A percentile compares a stretch with the other conserved stretches of the same genome.
Evolutionary conservation across 2,797 vertebrate species (phyloP).

Genomic region (Xenops minutus): DNA sequence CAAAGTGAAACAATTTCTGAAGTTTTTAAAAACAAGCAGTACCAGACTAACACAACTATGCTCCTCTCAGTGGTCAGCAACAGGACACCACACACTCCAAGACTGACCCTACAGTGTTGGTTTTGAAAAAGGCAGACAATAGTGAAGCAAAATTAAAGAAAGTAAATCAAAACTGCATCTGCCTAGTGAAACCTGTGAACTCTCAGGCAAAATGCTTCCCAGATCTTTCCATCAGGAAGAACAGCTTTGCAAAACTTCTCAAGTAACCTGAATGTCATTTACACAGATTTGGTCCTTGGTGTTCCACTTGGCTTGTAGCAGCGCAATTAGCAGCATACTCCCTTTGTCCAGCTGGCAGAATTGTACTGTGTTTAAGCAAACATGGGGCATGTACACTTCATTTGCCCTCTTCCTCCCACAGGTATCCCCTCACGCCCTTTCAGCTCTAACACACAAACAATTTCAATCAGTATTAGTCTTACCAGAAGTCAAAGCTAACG

Average conservation of each 20-base stretch:
- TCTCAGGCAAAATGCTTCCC: neutral
- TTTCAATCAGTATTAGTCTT: neutral
- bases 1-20: neutral
- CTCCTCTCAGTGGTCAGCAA: neutral
- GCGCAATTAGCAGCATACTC: neutral
- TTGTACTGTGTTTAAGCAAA: conserved; percentile 11
- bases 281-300: neutral
- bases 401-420: conserved; percentile 13
- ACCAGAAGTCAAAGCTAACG: neutral
- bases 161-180: neutral
- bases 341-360: conserved; percentile 12
- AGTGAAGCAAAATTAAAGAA: neutral
- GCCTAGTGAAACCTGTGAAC: neutral
- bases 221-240: neutral
- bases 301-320: neutral
- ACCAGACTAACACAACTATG: neutral
- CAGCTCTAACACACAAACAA: neutral
- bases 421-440: neutral
- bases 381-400: neutral
- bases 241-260: neutral
- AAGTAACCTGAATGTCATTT: conserved; percentile 9
- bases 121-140: neutral
- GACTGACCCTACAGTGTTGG: neutral
- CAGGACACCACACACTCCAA: neutral
- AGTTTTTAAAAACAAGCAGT: neutral